Evolutionary conservation across 2,888 invertebrate species (phyloP), one percentile per base, ranked within the genome.

Genomic region (Epirrhoe alternata): DNA sequence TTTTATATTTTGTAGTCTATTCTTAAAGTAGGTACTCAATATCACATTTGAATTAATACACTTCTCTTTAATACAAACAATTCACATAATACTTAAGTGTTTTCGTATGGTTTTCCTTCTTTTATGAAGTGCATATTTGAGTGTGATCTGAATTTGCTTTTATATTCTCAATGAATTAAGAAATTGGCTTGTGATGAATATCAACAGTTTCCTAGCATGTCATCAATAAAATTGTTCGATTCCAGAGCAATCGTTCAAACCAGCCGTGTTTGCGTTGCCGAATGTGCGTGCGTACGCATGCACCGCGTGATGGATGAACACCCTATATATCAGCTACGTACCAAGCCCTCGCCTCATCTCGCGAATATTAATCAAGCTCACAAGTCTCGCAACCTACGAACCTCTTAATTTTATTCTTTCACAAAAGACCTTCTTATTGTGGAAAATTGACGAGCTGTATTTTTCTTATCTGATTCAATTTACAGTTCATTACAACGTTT

Each of bases 271-370:
- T 72, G 69, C 57, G 64, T 69, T 68, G 61, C 54, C 75, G 72
- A 70, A 77, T 77, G 81, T 71, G 77, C 80, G 78, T 86, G 84
- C 81, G 83, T 77, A 82, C 81, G 86, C 86, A 84, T 85, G 81
- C 85, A 81, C 72, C 71, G 72, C 70, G 80, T 87, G 86, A 88
- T 85, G 80, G 82, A 88, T 87, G 79, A 72, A 78, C 77, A 71
- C 73, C 71, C 82, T 77, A 86, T 86, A 84, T 82, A 85, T 85
- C 84, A 83, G 78, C 73, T 77, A 76, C 76, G 77, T 76, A 72
- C 78, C 65, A 78, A 74, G 75, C 77, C 77, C 74, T 71, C 71
- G 77, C 78, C 78, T 81, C 83, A 82, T 84, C 80, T 81, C 78
- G 75, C 79, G 80, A 83, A 84, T 86, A 86, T 86, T 85, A 85